Percentiles rank a stretch among this genome's conserved stretches.
Evolutionary conservation across 2,113 vertebrate genomes (phyloP).

Genomic region (Eubucco bourcierii): DNA sequence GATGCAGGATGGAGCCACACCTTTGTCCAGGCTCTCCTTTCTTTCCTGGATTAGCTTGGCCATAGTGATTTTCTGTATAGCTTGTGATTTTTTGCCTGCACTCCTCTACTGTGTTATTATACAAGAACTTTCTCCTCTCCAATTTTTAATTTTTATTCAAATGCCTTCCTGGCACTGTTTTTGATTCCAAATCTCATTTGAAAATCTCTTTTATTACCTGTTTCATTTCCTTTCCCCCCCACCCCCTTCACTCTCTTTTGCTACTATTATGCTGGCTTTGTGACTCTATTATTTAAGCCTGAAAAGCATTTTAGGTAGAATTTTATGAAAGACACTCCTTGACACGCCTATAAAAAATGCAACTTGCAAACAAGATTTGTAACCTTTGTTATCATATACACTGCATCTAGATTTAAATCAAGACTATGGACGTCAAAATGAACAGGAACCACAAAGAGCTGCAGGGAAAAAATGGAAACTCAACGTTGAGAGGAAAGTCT

Average conservation of each 20-base stretch:
- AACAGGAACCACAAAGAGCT: not conserved
- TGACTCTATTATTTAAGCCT: not conserved
- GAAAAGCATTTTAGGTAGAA: not conserved
- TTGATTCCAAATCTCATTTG: not conserved
- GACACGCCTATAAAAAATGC: not conserved
- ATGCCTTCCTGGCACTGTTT: not conserved
- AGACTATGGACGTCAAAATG: slow-evolving; percentile 24
- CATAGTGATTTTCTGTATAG: not conserved
- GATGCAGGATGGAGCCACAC: not conserved
- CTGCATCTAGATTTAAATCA: slow-evolving; percentile 36
- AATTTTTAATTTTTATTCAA: not conserved
- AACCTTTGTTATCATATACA: not conserved
- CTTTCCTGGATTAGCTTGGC: not conserved
- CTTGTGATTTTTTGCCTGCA: not conserved
- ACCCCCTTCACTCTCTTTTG: not conserved
- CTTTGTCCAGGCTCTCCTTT: not conserved
- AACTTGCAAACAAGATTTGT: slow-evolving; percentile 3
- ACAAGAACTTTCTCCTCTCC: not conserved
- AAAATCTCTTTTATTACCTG: slow-evolving; percentile 18
- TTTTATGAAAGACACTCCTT: not conserved
- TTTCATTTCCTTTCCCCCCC: slow-evolving; percentile 25
- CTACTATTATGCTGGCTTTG: not conserved
- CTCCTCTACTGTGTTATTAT: not conserved
- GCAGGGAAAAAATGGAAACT: slow-evolving; percentile 5
- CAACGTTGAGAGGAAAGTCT: not conserved